Percentiles rank a stretch among this genome's conserved stretches.
Evolutionary conservation across 2,888 invertebrate species (phyloP).

Genomic region (Xiphydria camelus): DNA sequence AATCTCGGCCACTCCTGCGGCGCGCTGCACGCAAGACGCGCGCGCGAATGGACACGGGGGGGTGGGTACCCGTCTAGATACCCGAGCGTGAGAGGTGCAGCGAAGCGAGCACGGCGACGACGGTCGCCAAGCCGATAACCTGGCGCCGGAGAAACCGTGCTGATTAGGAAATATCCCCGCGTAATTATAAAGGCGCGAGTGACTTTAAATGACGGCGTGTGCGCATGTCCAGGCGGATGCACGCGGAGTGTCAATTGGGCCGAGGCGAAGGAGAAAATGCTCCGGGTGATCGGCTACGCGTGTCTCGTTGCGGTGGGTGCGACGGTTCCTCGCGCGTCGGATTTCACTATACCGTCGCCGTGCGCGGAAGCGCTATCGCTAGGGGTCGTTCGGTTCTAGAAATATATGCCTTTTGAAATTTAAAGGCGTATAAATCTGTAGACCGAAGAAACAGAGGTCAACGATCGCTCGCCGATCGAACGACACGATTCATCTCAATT

Average conservation of each 20-base stretch:
- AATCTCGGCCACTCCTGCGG: too few species aligned
- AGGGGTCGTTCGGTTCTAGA: too few species aligned
- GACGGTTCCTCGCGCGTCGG: conserved; percentile 9
- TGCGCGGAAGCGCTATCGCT: too few species aligned
- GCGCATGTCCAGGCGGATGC: conserved; percentile 34
- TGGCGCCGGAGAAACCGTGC: conserved; percentile 42
- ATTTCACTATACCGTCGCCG: conserved; percentile 27
- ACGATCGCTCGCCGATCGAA: too few species aligned
- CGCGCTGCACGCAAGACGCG: too few species aligned
- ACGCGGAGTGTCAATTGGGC: conserved; percentile 39
- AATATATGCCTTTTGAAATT: too few species aligned
- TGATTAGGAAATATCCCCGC: conserved; percentile 51
- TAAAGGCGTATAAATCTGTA: too few species aligned
- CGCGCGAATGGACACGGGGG: too few species aligned
- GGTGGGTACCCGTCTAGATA: neutral
- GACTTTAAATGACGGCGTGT: conserved; percentile 37
- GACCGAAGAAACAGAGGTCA: too few species aligned
- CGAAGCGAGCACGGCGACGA: conserved; percentile 8
- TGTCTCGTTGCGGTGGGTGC: conserved; percentile 5
- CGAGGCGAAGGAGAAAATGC: conserved; percentile 43
- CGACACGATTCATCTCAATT: too few species aligned
- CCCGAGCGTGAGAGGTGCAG: conserved; percentile 2
- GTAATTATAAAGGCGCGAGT: conserved; percentile 49
- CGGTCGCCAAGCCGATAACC: conserved; percentile 9
- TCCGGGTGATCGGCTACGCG: too few species aligned